Base-by-base conservation (phyloP, 2,888 invertebrate species). In the Xylophagus ater region DNA sequence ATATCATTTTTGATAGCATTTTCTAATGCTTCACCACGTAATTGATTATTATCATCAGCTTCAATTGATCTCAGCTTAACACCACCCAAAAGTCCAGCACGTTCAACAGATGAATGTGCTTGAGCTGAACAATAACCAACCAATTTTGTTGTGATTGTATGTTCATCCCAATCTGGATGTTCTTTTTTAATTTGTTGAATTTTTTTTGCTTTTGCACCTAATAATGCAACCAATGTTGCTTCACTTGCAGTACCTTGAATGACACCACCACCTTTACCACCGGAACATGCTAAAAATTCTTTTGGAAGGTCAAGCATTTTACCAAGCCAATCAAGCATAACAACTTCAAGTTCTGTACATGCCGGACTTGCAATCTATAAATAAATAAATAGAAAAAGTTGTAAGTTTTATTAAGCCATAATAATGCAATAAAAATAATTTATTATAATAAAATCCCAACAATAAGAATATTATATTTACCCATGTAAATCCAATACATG, bases 401-500 rank as follows among this genome's bases (percentile, higher is more conserved):
- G 14, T 34, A 9, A 36, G 20, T 18, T 20, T 20, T 12, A 37
- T 29, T 29, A 8, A 30, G 30, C 30, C 23, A 37, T 31, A 31
- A 26, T 18, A 6, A 18, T 12, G 29, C 9, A 20, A 7, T 17
- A 15, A 14, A 15, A n/a, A 12, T 9, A 15, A 12, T 18, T 19
- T 12, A 12, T 3, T n/a, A 28, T 10, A n/a, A n/a, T n/a, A n/a
- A n/a, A n/a, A n/a, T n/a, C n/a, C n/a, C n/a, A n/a, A n/a, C n/a
- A n/a, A n/a, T n/a, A n/a, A n/a, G n/a, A n/a, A n/a, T n/a, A n/a
- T n/a, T n/a, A n/a, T 33, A 60, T 72, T 66, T 71, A 92, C 93
- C 94, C 94, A 96, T 18, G 88, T 80, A 62, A 96, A 96, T 48
- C 94, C 94, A 51, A 96, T 92, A 59, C 93, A 93, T 4, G 89